A percentile compares a stretch with the other conserved stretches of the same genome.
Conservation (phyloP, 2,888 invertebrate species). For the Empis stercorea region DNA sequence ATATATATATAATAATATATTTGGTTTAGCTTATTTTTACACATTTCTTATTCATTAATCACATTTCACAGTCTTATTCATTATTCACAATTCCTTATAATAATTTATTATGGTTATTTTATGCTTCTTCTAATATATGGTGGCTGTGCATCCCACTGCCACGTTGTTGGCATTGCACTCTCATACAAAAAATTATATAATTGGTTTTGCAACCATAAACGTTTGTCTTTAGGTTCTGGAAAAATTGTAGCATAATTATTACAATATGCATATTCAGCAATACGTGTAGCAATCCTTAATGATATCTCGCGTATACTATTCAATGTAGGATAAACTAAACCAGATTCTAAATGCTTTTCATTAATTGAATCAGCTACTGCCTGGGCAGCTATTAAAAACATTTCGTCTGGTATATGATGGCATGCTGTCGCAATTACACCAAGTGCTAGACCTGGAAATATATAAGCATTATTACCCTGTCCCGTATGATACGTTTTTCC, state of each 20-base stretch:
- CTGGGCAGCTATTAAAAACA: slow-evolving; percentile 94
- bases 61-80: no score
- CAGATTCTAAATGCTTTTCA: slow-evolving; percentile 65
- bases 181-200: slow-evolving; percentile 71
- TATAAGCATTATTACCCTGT: slow-evolving; percentile 96
- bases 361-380: slow-evolving; percentile 71
- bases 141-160: slow-evolving; percentile 48
- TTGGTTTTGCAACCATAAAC: slow-evolving; percentile 55
- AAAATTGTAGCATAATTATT: slow-evolving; percentile 77
- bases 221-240: slow-evolving; percentile 68
- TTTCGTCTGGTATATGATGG: slow-evolving; percentile 83
- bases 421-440: slow-evolving; percentile 87
- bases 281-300: slow-evolving; percentile 72
- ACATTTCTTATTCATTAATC: no score
- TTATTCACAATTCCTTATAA: no score
- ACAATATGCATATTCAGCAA: slow-evolving; percentile 80
- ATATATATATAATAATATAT: no score
- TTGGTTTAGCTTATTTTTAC: no score
- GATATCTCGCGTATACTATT: slow-evolving; percentile 75
- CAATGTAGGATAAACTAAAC: slow-evolving; percentile 88
- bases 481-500: slow-evolving; percentile 80
- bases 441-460: slow-evolving; percentile 91
- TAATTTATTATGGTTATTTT: no score
- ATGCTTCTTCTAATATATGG: no score
- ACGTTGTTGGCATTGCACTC: slow-evolving; percentile 57